Evolutionary conservation across 1,140 invertebrate genomes (phyloP).

Genomic region (Pissodes strobi): DNA sequence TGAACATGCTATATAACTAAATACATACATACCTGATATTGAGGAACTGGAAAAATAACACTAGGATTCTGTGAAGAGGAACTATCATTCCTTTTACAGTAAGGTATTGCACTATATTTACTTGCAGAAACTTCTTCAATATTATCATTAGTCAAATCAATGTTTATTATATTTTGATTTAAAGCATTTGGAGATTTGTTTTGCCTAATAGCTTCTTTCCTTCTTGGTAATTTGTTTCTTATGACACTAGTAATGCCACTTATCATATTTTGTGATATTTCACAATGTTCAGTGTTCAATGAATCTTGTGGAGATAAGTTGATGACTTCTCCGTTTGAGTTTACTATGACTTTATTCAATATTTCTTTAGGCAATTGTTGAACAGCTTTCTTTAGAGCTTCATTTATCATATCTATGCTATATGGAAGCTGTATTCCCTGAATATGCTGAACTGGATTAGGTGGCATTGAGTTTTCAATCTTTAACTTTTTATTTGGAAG

Average conservation of each 20-base stretch:
- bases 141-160: conserved; percentile 43
- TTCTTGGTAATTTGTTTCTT: conserved; percentile 36
- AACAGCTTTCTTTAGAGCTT: conserved; percentile 26
- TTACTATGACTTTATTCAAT: conserved; percentile 48
- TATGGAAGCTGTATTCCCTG: conserved; percentile 33
- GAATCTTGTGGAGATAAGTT: conserved; percentile 46
- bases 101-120: conserved; percentile 2
- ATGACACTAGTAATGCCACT: conserved; percentile 2
- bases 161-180: conserved; percentile 43
- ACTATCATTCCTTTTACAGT: conserved; percentile 1
- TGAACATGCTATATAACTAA: no score
- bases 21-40: conserved; percentile 19
- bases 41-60: conserved; percentile 25
- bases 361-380: conserved; percentile 44
- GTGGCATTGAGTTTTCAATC: neutral
- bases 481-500: neutral
- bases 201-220: conserved; percentile 29
- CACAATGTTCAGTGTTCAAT: neutral
- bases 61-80: conserved; percentile 2
- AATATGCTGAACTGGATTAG: conserved; percentile 18
- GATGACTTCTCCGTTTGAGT: conserved; percentile 50
- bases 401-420: conserved; percentile 33
- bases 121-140: conserved; percentile 2
- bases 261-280: neutral
- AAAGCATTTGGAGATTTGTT: conserved; percentile 12